A percentile compares a stretch with the other conserved stretches of the same genome.
Evolutionary conservation across 2,888 invertebrate genomes (phyloP).

Genomic region (Lottia scabra): DNA sequence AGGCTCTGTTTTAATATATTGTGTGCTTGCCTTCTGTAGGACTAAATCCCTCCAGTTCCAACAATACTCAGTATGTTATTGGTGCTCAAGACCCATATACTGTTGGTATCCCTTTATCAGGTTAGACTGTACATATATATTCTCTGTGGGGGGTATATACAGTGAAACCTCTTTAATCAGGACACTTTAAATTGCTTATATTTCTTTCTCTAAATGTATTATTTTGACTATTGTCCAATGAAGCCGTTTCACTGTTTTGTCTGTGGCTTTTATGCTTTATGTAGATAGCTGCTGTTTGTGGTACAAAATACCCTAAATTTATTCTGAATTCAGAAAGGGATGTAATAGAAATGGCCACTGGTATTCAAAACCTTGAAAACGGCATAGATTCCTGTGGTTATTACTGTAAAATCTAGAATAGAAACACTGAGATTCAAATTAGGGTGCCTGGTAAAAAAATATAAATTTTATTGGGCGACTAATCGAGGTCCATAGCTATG

Average conservation of each 20-base stretch:
- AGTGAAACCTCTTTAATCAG: neutral
- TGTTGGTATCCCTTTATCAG: constrained; percentile 83
- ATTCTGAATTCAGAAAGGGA: too few relatives aligned
- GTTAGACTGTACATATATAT: constrained; percentile 49
- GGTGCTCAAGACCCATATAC: constrained; percentile 82
- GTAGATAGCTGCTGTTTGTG: too few relatives aligned
- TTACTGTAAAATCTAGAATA: too few relatives aligned
- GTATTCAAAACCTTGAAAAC: too few relatives aligned
- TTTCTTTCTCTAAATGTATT: neutral
- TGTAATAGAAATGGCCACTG: too few relatives aligned
- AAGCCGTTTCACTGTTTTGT: neutral
- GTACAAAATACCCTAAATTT: too few relatives aligned
- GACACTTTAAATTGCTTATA: neutral
- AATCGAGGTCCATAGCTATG: too few relatives aligned
- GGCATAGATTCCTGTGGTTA: too few relatives aligned
- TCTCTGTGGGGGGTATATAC: neutral
- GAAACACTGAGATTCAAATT: too few relatives aligned
- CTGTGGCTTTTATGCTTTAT: neutral
- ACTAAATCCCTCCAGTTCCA: constrained; percentile 60
- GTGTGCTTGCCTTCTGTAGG: constrained; percentile 58
- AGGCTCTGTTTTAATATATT: too few relatives aligned
- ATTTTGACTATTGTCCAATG: neutral
- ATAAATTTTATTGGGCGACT: too few relatives aligned
- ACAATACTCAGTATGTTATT: constrained; percentile 70
- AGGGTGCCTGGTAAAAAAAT: too few relatives aligned